A percentile compares a stretch with the other conserved stretches of the same genome.
Evolutionary conservation across 2,888 invertebrate species (phyloP).

Genomic region (Ditylenchus weischeri): DNA sequence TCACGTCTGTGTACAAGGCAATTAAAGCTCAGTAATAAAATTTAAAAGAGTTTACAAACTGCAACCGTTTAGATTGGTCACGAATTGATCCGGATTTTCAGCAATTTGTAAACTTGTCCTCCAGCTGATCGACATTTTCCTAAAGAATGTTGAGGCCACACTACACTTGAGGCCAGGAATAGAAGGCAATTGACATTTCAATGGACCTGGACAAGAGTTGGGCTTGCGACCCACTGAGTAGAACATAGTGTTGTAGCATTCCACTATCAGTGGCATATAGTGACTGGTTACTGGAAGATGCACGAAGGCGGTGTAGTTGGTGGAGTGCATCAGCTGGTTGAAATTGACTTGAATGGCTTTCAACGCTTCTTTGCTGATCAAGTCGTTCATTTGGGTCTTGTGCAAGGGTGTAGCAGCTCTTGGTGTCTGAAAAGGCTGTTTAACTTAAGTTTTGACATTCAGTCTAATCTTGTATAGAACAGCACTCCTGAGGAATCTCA

Average conservation of each 20-base stretch:
- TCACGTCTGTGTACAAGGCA: too few relatives aligned
- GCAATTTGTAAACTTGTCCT: neutral
- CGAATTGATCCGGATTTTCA: neutral
- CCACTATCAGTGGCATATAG: conserved; percentile 48
- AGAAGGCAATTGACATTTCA: conserved; percentile 27
- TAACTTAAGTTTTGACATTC: too few relatives aligned
- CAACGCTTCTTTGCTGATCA: neutral
- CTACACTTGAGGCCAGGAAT: conserved; percentile 24
- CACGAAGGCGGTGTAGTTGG: conserved; percentile 29
- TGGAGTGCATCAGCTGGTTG: conserved; percentile 19
- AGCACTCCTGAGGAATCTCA: too few relatives aligned
- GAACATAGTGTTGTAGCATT: conserved; percentile 51
- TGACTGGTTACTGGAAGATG: conserved; percentile 38
- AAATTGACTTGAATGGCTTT: conserved; percentile 23
- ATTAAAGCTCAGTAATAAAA: too few relatives aligned
- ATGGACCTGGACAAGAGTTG: conserved; percentile 32
- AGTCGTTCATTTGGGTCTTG: conserved; percentile 6
- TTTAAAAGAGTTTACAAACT: neutral
- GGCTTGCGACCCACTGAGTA: conserved; percentile 34
- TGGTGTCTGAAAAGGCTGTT: conserved; percentile 1
- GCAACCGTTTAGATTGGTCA: neutral
- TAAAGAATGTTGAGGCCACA: conserved; percentile 12
- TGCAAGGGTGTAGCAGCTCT: neutral
- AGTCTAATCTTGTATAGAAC: too few relatives aligned
- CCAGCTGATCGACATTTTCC: conserved; percentile 1